Base-by-base conservation (phyloP, 2,797 vertebrate genomes). In the Epinephelus coioides region DNA sequence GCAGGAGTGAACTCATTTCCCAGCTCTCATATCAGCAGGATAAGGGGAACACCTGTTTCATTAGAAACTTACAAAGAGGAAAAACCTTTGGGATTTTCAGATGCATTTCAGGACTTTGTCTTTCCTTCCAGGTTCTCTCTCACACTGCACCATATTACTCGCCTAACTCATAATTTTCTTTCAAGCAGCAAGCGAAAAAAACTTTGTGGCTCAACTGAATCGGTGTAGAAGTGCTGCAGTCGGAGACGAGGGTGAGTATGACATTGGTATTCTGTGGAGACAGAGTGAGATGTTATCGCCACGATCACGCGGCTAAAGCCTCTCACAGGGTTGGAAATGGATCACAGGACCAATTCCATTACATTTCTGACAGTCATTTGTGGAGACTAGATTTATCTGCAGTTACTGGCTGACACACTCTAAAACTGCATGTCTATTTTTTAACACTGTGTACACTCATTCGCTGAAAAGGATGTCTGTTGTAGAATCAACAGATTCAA, bases 341-440 rank as follows among this genome's bases (percentile, higher is more conserved):
- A 92, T 92, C 82, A 78, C 83, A 88, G 83, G 71, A 88, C 83
- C 86, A 85, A 79, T 90, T 83, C 70, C 78, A 91, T 86, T 89
- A 82, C 76, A 72, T 73, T 85, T 83, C 79, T 88, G 89, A 81
- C 84, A 89, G 66, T 68, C 62, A 82, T 86, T 89, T 86, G 66
- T 76, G 23, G 51, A 78, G 73, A 69, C 21, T 25, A 87, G 64
- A 90, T 86, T 85, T 83, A 86, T 89, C 83, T 86, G 74, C 71
- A 68, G 72, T 83, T 81, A 82, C 73, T 61, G 63, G 62, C 55
- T 65, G 47, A 68, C 62, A 78, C 72, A 49, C 50, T 55, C 57
- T 65, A 19, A 78, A 80, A 79, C 62, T 25, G 55, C 46, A 3
- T 57, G 34, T 73, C 69, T 49, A 43, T 70, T 75, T 86, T 81